phyloP scores from a whole-genome alignment of 1,140 invertebrate species.

The Papilio polytes region DNA sequence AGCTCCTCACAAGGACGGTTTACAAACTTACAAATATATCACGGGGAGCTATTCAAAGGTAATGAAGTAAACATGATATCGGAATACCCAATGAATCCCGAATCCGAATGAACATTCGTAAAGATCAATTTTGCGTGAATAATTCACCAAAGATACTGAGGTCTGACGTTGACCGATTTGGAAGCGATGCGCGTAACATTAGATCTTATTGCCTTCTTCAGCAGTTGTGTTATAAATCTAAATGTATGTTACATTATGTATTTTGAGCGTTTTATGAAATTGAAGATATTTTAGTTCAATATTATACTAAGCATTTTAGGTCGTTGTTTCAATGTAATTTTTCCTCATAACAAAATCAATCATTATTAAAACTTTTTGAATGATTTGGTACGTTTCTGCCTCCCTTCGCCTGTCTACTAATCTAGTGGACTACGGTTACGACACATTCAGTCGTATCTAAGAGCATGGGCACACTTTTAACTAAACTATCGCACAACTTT shows the following conservation, averaged over 20 bases:
- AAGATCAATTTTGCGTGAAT: constrained; percentile 38
- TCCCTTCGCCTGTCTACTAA: too few relatives aligned
- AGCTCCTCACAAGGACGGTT: neutral
- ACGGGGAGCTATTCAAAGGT: constrained; percentile 2
- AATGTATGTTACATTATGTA: neutral
- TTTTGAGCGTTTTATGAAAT: neutral
- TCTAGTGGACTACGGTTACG: too few relatives aligned
- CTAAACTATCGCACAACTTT: too few relatives aligned
- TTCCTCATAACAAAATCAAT: too few relatives aligned
- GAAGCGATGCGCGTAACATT: constrained; percentile 7
- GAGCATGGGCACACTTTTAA: too few relatives aligned
- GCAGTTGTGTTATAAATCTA: neutral
- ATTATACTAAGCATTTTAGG: too few relatives aligned
- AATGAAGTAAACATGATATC: constrained; percentile 25
- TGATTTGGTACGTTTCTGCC: too few relatives aligned
- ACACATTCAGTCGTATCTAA: too few relatives aligned
- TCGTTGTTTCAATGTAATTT: too few relatives aligned
- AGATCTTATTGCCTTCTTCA: constrained; percentile 26
- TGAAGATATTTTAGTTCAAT: neutral
- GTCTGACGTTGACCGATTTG: constrained; percentile 35
- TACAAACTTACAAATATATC: neutral
- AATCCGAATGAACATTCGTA: constrained; percentile 24
- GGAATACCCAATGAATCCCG: constrained; percentile 24
- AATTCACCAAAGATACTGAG: constrained; percentile 27
- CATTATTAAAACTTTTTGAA: too few relatives aligned